Base-by-base conservation (phyloP, 2,888 invertebrate species). In the Epirrhoe tristata region DNA sequence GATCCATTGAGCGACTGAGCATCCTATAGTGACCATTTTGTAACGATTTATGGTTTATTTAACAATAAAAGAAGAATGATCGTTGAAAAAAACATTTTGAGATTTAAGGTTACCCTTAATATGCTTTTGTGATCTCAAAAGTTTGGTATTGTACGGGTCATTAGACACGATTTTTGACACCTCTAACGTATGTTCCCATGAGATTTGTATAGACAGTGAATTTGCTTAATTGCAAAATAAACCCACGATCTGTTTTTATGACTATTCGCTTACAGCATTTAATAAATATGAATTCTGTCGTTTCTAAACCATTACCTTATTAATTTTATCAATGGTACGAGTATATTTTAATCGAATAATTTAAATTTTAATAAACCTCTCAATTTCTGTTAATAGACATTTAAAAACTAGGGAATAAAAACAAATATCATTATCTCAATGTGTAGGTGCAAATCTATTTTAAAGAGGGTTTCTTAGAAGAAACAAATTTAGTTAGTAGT, bases 41-140 rank as follows among this genome's bases (percentile, higher is more conserved):
- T 84, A 83, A 91, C 86, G 90, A 93, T 93, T 93, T 93, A 93
- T 93, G 88, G 92, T 91, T 88, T 93, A 93, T 91, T 91, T 85
- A 89, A 92, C 92, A 91, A 93, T 90, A 88, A 90, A 88, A 86
- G 87, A 83, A 83, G 82, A 84, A 86, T 84, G 78, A 81, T 70
- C 71, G 65, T 66, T 70, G 75, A 79, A 85, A 86, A 83, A 82
- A 79, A 66, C 17, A 73, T 74, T 74, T 77, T 74, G 74, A 81
- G 80, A 83, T 82, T 80, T 80, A 75, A 76, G 77, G 77, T 81
- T 77, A 79, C 77, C 79, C 75, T 83, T 81, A 78, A 83, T 79
- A 79, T 75, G 81, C 82, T 80, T 84, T 91, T 91, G 90, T 91
- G 78, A 80, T 69, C 72, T 78, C 69, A 67, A 82, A 80, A 74